A percentile compares a stretch with the other conserved stretches of the same genome.
Evolutionary conservation across 2,797 vertebrate species (phyloP).

Genomic region (Myotis pilosus): DNA sequence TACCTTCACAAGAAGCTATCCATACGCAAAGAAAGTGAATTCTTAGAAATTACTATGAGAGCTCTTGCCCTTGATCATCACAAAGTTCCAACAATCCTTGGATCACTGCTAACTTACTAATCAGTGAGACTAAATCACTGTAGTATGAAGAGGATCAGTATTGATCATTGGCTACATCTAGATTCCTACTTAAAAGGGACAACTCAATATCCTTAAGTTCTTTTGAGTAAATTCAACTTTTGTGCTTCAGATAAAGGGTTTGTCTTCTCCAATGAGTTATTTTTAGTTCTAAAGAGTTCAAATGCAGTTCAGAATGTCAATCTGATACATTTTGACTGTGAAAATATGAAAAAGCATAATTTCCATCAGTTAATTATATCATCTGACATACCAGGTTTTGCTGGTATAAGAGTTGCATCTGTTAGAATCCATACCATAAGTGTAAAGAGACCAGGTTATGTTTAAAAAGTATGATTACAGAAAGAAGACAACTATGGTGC

Average conservation of each 20-base stretch:
- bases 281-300: slow-evolving; percentile 69
- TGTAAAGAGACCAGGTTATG: background rate
- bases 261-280: slow-evolving; percentile 66
- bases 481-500: background rate
- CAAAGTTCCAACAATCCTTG: background rate
- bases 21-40: background rate
- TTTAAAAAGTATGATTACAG: background rate
- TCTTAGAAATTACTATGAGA: background rate
- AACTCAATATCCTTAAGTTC: slow-evolving; percentile 45
- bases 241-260: slow-evolving; percentile 64
- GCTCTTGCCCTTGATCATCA: background rate
- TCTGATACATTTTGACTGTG: slow-evolving; percentile 43
- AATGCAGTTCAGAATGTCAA: slow-evolving; percentile 73
- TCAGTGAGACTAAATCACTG: background rate
- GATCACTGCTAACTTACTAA: background rate
- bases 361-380: slow-evolving; percentile 54
- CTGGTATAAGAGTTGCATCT: background rate
- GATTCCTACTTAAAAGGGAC: background rate
- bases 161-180: background rate
- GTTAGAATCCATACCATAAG: background rate
- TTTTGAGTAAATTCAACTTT: slow-evolving; percentile 66
- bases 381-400: background rate
- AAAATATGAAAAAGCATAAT: slow-evolving; percentile 56
- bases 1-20: background rate
- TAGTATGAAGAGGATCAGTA: background rate